phyloP scores from a whole-genome alignment of 2,888 invertebrate genomes.

The Hydraecia micacea region DNA sequence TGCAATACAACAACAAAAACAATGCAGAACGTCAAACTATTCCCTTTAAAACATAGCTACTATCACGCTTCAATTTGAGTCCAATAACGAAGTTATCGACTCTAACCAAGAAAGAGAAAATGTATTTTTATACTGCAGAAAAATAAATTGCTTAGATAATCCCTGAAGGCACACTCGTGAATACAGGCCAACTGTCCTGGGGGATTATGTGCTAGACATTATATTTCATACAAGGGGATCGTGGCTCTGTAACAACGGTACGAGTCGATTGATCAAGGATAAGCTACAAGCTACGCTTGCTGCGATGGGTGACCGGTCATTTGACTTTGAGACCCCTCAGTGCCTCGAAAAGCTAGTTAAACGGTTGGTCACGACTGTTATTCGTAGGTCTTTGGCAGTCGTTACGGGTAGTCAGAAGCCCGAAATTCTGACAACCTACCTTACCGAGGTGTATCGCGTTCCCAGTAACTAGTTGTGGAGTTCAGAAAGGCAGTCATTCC shows the following conservation, averaged over 20 bases:
- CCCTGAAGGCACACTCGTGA: constrained; percentile 24
- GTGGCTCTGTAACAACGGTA: neutral
- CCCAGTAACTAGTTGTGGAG: neutral
- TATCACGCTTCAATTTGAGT: constrained; percentile 10
- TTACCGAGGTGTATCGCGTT: neutral
- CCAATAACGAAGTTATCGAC: constrained; percentile 23
- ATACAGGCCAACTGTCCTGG: constrained; percentile 20
- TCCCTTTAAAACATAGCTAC: neutral
- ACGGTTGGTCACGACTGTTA: neutral
- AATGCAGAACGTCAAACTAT: neutral
- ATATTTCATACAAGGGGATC: constrained; percentile 39
- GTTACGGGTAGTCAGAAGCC: too few relatives aligned
- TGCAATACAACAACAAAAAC: neutral
- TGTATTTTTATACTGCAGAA: constrained; percentile 24
- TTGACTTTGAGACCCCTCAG: neutral
- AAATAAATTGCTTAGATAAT: constrained; percentile 47
- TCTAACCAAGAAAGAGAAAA: constrained; percentile 11
- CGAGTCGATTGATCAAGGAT: neutral
- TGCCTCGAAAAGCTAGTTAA: neutral
- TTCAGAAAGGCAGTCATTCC: neutral
- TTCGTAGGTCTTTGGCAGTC: neutral
- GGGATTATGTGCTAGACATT: constrained; percentile 31
- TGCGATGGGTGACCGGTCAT: neutral
- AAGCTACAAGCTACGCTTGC: constrained; percentile 3
- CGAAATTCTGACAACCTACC: neutral